These are phyloP conservation scores for Ellobius talpinus DNA, from an alignment of 2,113 vertebrate genomes.

Conservation along the genomic window DNA sequence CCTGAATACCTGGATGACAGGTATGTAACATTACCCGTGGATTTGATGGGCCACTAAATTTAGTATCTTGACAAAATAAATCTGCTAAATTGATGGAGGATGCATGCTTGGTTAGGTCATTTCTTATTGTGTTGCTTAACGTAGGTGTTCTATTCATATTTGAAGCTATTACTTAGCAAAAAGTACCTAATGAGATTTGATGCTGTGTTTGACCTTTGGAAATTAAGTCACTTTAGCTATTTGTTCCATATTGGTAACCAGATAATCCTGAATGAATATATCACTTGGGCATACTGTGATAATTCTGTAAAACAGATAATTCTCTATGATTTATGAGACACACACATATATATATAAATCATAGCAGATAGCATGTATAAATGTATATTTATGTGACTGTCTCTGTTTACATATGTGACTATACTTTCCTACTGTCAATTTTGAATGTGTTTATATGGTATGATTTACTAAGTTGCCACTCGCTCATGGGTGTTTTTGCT, in stretches of 20 bases:
- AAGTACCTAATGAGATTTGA: conserved; percentile 28
- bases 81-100: not conserved
- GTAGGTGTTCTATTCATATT: conserved; percentile 14
- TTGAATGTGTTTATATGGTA: not conserved
- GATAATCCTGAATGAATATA: conserved; percentile 4
- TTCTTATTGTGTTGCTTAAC: conserved; percentile 31
- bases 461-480: conserved; percentile 2
- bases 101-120: not conserved
- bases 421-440: not conserved
- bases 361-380: not conserved
- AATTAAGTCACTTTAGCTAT: conserved; percentile 42
- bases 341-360: not conserved
- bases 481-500: not conserved
- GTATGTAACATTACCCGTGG: not conserved
- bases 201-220: conserved; percentile 18
- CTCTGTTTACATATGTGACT: not conserved
- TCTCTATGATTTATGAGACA: not conserved
- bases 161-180: not conserved
- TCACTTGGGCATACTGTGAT: not conserved
- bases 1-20: not conserved
- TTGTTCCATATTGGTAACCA: not conserved
- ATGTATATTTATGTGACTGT: not conserved
- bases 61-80: conserved; percentile 16
- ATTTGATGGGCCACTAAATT: not conserved
- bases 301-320: not conserved